These are phyloP conservation scores for Pteronura brasiliensis DNA, from an alignment of 2,113 vertebrate genomes.

Conservation along the genomic window DNA sequence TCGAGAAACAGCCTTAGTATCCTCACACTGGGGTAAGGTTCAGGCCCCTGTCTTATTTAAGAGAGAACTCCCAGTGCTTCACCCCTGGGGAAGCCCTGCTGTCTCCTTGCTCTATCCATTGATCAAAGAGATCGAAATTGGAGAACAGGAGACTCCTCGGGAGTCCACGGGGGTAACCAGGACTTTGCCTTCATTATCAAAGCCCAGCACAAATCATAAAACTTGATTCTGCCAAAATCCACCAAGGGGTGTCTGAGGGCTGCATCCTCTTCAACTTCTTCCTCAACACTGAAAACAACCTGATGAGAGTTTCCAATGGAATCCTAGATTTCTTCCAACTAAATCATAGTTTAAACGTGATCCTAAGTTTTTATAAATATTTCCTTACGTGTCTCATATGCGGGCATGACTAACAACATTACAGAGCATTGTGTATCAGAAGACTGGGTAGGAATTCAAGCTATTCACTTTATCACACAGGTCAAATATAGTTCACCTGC, in stretches of 20 bases:
- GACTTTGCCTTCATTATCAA: slow-evolving; percentile 29
- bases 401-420: slow-evolving; percentile 50
- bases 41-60: background rate
- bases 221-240: background rate
- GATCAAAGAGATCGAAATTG: slow-evolving; percentile 34
- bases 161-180: background rate
- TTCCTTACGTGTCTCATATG: background rate
- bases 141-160: background rate
- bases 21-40: background rate
- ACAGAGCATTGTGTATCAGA: slow-evolving; percentile 52
- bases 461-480: slow-evolving; percentile 69
- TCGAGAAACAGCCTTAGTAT: background rate
- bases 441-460: slow-evolving; percentile 78
- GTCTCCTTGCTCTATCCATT: background rate
- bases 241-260: background rate
- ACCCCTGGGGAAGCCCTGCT: rapidly evolving
- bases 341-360: slow-evolving; percentile 50
- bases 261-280: background rate
- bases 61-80: background rate
- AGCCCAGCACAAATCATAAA: slow-evolving; percentile 26
- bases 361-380: slow-evolving; percentile 22
- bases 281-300: slow-evolving; percentile 14
- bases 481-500: slow-evolving; percentile 79
- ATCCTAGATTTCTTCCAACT: slow-evolving; percentile 35
- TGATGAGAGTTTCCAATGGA: slow-evolving; percentile 28